Base-by-base conservation (phyloP, 1,140 invertebrate species). In the Dolichoris vasculosae region DNA sequence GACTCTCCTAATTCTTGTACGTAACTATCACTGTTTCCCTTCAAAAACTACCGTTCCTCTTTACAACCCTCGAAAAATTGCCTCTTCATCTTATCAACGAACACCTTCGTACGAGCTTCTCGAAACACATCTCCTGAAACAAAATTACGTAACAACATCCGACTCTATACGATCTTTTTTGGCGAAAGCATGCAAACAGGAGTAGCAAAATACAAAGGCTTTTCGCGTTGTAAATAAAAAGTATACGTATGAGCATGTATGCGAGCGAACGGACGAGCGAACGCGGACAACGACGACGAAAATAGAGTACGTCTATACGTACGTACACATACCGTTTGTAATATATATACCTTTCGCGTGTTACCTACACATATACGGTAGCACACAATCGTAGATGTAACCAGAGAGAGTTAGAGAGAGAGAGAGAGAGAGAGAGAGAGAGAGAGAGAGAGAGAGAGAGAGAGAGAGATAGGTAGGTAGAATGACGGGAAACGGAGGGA, bases 181-280 rank as follows among this genome's bases (percentile, higher is more conserved):
- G 59, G 40, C 83, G 51, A 78, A 84, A 64, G 63, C 38, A 69
- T 40, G 79, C 64, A 69, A 78, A 67, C 17, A 81, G 30, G 46
- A 81, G 69, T 59, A 64, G 30, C 15, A 51, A 77, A 76, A 76
- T 46, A 59, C 73, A 51, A 82, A 46, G 55, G 55, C 71, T 76
- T 55, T 46, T 67, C 55, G 30, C 63, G 59, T 78, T 84, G 83
- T 84, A 84, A 84, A 84, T 84, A 84, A 84, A 78, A 84, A 78
- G 75, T 79, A 63, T 43, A 51, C 63, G 48, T 82, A 13, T 38
- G 43, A 11, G 23, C 15, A 38, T 43, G 17, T 59, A 71, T 48
- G 38, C 26, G 40, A 8, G 69, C 64, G 35, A 77, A n/a, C 40
- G 32, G 32, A 35, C 51, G 67, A 73, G 46, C 0, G 32, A 73